phyloP scores from a whole-genome alignment of 1,140 invertebrate species.

The Drosophila sechellia region DNA sequence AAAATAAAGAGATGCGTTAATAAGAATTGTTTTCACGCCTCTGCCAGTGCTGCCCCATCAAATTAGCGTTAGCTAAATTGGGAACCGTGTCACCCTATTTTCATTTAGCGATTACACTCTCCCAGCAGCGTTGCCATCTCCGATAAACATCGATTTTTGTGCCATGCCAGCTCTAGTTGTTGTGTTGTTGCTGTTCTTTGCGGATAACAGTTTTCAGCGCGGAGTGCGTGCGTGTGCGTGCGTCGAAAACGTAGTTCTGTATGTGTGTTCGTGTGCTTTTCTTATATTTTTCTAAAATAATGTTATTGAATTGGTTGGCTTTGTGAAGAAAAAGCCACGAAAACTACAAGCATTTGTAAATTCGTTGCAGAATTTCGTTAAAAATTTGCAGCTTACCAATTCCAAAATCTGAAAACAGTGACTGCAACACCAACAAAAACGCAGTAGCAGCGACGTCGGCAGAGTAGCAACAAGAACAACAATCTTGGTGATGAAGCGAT shows the following conservation, averaged over 20 bases:
- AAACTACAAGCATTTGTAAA: neutral
- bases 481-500: constrained; percentile 1
- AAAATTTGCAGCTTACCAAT: neutral
- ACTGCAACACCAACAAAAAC: constrained; percentile 9
- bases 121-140: neutral
- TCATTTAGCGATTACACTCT: neutral
- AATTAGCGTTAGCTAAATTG: neutral
- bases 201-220: constrained; percentile 4
- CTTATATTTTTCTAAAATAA: constrained; percentile 5
- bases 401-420: constrained; percentile 4
- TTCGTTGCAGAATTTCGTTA: neutral
- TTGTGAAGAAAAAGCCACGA: neutral
- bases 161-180: neutral
- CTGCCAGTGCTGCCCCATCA: neutral
- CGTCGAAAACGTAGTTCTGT: constrained; percentile 1
- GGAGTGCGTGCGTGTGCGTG: constrained; percentile 11
- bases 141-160: neutral
- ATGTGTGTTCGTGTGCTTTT: constrained; percentile 11
- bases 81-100: neutral
- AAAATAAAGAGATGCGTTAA: constrained; percentile 15
- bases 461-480: constrained; percentile 3
- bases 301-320: neutral
- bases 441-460: constrained; percentile 10
- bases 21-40: constrained; percentile 23
- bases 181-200: constrained; percentile 1